These are phyloP conservation scores for Chloebia gouldiae DNA, from an alignment of 2,113 vertebrate species.

Conservation along the genomic window DNA sequence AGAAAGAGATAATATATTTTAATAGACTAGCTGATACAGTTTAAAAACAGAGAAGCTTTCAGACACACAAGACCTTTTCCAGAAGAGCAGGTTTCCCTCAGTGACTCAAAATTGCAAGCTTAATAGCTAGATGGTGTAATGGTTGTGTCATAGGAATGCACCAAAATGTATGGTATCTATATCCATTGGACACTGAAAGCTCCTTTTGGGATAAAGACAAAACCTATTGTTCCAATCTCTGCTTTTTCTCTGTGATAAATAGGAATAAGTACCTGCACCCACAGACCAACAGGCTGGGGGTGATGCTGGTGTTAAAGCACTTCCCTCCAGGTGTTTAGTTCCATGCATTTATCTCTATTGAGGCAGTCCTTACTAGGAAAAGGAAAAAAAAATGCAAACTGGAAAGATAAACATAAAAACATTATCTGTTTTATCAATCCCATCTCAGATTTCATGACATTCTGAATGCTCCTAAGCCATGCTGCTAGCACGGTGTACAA, in stretches of 20 bases:
- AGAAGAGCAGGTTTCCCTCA: background rate
- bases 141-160: background rate
- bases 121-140: background rate
- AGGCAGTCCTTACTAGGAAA: background rate
- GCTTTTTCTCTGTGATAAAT: background rate
- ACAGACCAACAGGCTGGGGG: background rate
- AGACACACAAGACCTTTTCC: background rate
- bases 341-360: background rate
- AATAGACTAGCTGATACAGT: background rate
- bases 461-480: background rate
- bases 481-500: background rate
- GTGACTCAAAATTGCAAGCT: background rate
- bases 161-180: background rate
- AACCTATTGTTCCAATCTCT: background rate
- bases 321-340: background rate
- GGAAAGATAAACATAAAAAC: background rate
- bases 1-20: constrained; percentile 20
- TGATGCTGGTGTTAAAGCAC: background rate
- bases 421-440: background rate
- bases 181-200: background rate
- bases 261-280: background rate
- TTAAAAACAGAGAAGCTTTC: constrained; percentile 6
- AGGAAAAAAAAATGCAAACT: background rate
- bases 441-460: background rate
- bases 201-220: background rate